A percentile compares a stretch with the other conserved stretches of the same genome.
phyloP scores from a whole-genome alignment of 2,797 vertebrate genomes.

The Ispidina lecontei region DNA sequence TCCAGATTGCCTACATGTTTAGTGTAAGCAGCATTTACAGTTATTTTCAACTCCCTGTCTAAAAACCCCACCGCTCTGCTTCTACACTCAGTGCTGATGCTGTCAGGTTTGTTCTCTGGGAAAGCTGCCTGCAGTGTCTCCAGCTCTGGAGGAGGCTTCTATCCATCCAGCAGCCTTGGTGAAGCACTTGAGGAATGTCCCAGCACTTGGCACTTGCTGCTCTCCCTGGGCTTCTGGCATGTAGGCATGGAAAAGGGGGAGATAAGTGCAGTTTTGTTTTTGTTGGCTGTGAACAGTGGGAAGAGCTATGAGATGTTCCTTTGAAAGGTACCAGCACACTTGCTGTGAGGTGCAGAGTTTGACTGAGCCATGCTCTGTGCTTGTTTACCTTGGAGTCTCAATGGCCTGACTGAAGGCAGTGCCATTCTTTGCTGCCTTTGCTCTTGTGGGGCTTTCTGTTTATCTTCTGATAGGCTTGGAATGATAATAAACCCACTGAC shows the following conservation, averaged over 20 bases:
- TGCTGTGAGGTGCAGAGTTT: slow-evolving; percentile 29
- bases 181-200: slow-evolving; percentile 27
- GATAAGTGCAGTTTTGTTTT: slow-evolving; percentile 14
- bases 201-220: background rate
- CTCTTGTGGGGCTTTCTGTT: background rate
- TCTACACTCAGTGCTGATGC: slow-evolving; percentile 1
- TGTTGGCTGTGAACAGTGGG: slow-evolving; percentile 14
- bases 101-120: background rate
- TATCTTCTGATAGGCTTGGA: background rate
- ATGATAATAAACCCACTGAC: background rate
- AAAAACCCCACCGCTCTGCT: slow-evolving; percentile 5
- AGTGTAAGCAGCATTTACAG: background rate
- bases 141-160: background rate
- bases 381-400: slow-evolving; percentile 8
- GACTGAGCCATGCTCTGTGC: background rate
- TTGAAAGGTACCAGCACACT: slow-evolving; percentile 33
- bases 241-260: slow-evolving; percentile 7
- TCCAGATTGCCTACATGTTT: background rate
- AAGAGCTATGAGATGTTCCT: slow-evolving; percentile 44
- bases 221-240: slow-evolving; percentile 42
- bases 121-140: slow-evolving; percentile 38
- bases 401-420: background rate
- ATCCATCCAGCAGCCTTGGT: slow-evolving; percentile 26
- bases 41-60: slow-evolving; percentile 7
- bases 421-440: slow-evolving; percentile 26